A percentile compares a stretch with the other conserved stretches of the same genome.
phyloP scores from a whole-genome alignment of 1,140 invertebrate species.

The Apolygus lucorum region DNA sequence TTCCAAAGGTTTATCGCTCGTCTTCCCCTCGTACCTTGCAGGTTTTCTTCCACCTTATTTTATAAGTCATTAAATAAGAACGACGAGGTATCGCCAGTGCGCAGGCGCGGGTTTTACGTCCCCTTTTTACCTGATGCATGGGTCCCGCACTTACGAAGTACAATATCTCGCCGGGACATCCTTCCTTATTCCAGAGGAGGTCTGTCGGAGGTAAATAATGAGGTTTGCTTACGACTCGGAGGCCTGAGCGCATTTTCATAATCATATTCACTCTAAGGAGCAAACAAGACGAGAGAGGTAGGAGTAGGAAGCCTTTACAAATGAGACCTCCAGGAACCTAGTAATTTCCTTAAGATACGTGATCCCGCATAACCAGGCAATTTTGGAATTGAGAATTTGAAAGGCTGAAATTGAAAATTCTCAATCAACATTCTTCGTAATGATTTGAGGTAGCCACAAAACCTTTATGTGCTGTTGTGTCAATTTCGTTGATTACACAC shows the following conservation, averaged over 20 bases:
- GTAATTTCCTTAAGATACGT: too few species aligned
- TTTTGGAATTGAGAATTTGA: too few species aligned
- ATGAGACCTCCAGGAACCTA: too few species aligned
- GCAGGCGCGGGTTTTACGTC: not conserved
- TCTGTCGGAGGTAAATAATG: constrained; percentile 1
- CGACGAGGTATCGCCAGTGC: not conserved
- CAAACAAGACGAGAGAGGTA: too few species aligned
- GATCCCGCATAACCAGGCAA: too few species aligned
- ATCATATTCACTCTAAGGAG: not conserved
- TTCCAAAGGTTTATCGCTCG: not conserved
- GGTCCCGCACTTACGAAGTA: constrained; percentile 8
- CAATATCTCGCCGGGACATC: constrained; percentile 10
- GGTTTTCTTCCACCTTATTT: not conserved
- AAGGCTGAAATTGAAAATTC: too few species aligned
- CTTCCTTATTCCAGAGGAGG: constrained; percentile 1
- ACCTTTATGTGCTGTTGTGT: too few species aligned
- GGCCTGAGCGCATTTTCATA: not conserved
- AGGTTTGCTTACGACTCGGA: not conserved
- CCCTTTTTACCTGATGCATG: constrained; percentile 7
- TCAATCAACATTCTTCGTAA: too few species aligned
- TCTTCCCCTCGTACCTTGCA: not conserved
- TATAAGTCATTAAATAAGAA: constrained; percentile 15
- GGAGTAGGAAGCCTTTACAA: too few species aligned
- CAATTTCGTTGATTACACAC: too few species aligned
- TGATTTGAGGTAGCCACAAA: too few species aligned